These are phyloP conservation scores for Coluber constrictor DNA, from an alignment of 2,797 vertebrate species.

Conservation along the genomic window DNA sequence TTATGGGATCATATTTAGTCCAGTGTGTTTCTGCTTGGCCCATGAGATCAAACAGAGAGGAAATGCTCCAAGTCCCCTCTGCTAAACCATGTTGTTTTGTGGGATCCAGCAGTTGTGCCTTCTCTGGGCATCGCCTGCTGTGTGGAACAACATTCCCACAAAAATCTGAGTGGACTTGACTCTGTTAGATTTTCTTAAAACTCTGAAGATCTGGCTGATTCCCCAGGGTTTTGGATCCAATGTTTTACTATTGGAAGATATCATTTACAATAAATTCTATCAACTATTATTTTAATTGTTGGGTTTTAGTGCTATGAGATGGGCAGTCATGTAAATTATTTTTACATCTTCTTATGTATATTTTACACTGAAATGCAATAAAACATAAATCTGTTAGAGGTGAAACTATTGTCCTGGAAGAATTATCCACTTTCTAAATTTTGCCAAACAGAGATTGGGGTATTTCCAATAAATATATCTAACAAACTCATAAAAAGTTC, in stretches of 20 bases:
- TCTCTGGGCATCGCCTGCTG: background rate
- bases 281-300: background rate
- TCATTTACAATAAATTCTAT: background rate
- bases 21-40: background rate
- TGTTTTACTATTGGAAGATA: background rate
- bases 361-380: constrained; percentile 55
- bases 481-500: constrained; percentile 66
- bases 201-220: background rate
- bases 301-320: background rate
- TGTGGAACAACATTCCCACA: background rate
- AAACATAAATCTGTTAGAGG: constrained; percentile 67
- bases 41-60: background rate
- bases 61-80: background rate
- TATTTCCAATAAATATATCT: constrained; percentile 71
- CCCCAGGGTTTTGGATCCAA: background rate
- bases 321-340: background rate
- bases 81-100: background rate
- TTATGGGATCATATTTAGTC: background rate
- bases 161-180: background rate
- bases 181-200: background rate
- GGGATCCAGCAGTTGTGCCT: background rate
- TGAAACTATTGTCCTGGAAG: constrained; percentile 59
- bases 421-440: constrained; percentile 69
- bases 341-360: background rate
- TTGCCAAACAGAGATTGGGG: constrained; percentile 61